These are phyloP conservation scores for Hermetia illucens DNA, from an alignment of 1,140 invertebrate species.

Conservation along the genomic window DNA sequence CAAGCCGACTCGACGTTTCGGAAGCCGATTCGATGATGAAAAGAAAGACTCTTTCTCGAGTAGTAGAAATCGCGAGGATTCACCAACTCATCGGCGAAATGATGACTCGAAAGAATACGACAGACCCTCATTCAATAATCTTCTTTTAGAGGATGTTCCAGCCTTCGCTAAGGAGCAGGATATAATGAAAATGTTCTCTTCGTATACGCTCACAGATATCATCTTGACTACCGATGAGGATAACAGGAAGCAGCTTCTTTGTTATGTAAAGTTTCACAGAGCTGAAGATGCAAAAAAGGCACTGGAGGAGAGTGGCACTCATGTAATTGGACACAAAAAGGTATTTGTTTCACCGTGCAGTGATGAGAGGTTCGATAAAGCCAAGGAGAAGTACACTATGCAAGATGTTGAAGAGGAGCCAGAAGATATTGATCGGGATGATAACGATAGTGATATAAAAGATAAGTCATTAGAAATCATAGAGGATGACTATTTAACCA, in stretches of 20 bases:
- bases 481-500: no score
- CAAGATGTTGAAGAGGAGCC: constrained; percentile 17
- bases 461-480: no score
- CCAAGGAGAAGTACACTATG: constrained; percentile 31
- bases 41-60: background rate
- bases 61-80: no score
- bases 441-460: no score
- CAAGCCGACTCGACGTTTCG: constrained; percentile 4
- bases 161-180: constrained; percentile 62
- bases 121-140: constrained; percentile 32
- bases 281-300: constrained; percentile 50
- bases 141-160: constrained; percentile 54
- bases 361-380: constrained; percentile 36
- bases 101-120: background rate
- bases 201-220: constrained; percentile 57
- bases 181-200: constrained; percentile 58
- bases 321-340: constrained; percentile 40
- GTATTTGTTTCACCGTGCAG: constrained; percentile 37
- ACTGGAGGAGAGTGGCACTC: constrained; percentile 34
- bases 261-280: constrained; percentile 59
- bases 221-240: constrained; percentile 42
- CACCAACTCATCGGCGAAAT: background rate
- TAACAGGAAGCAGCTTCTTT: constrained; percentile 39
- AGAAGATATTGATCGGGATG: background rate
- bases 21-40: constrained; percentile 2